Evolutionary conservation across 1,140 invertebrate species (phyloP).

Genomic region (Ruditapes philippinarum): DNA sequence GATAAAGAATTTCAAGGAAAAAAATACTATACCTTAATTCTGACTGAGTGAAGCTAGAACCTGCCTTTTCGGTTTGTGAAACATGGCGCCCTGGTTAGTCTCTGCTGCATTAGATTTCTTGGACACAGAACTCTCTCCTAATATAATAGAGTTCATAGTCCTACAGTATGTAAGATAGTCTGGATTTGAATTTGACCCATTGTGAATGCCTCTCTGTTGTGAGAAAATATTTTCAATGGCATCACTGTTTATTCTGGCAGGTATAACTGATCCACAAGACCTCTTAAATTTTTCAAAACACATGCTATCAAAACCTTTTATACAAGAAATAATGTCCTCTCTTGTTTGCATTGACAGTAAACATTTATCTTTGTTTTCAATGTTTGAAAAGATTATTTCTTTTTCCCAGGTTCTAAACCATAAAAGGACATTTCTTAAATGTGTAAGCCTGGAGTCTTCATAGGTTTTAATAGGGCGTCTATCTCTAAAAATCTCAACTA

Average conservation of each 20-base stretch:
- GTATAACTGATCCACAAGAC: not conserved
- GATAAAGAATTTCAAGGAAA: no score
- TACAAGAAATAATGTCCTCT: conserved; percentile 4
- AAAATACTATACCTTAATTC: not conserved
- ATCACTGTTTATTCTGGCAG: not conserved
- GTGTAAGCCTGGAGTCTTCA: not conserved
- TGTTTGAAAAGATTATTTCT: not conserved
- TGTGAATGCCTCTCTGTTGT: not conserved
- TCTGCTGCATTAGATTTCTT: no score
- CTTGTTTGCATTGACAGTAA: not conserved
- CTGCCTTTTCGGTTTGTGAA: not conserved
- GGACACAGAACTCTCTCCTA: not conserved
- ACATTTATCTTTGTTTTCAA: not conserved
- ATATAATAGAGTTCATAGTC: not conserved
- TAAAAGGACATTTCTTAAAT: not conserved
- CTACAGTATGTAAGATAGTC: not conserved
- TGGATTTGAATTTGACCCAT: not conserved
- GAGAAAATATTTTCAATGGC: conserved; percentile 25
- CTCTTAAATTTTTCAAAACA: not conserved
- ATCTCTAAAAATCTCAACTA: not conserved
- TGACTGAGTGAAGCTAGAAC: not conserved
- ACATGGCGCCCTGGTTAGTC: no score
- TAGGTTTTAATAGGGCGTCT: not conserved
- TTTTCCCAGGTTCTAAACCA: conserved; percentile 26
- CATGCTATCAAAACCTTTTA: not conserved